A percentile compares a stretch with the other conserved stretches of the same genome.
Conservation (phyloP, 2,888 invertebrate species). For the Germaria angustata region DNA sequence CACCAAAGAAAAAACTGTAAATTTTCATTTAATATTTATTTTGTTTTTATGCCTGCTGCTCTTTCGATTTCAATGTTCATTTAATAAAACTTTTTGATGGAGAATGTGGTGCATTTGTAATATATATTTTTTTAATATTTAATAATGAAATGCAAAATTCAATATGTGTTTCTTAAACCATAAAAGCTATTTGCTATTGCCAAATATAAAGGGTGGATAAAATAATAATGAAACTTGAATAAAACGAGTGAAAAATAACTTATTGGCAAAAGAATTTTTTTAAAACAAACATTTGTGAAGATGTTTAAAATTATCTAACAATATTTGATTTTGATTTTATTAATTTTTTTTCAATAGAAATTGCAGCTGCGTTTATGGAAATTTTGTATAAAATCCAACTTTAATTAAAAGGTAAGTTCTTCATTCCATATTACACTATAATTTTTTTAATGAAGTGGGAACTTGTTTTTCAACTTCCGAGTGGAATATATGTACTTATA, state of each 20-base stretch:
- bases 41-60: slow-evolving; percentile 15
- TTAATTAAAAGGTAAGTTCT: background rate
- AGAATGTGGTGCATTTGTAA: background rate
- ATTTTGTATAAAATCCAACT: too few species aligned
- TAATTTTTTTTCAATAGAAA: slow-evolving; percentile 17
- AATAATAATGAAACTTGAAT: background rate
- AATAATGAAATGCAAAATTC: too few species aligned
- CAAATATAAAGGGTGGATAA: slow-evolving; percentile 21
- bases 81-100: background rate
- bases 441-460: background rate
- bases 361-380: background rate
- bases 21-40: slow-evolving; percentile 40
- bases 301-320: slow-evolving; percentile 11
- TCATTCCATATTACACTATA: background rate
- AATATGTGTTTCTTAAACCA: too few species aligned
- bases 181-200: background rate
- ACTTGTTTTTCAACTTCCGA: slow-evolving; percentile 2
- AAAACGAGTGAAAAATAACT: slow-evolving; percentile 18
- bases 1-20: background rate
- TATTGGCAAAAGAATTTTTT: background rate
- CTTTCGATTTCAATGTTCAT: slow-evolving; percentile 6
- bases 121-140: too few species aligned
- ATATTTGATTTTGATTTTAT: background rate
- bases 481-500: background rate
- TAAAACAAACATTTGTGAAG: background rate